Percentiles rank a stretch among this genome's conserved stretches.
Conservation (phyloP, 1,140 invertebrate genomes). For the Lamellibrachia luymesi region DNA sequence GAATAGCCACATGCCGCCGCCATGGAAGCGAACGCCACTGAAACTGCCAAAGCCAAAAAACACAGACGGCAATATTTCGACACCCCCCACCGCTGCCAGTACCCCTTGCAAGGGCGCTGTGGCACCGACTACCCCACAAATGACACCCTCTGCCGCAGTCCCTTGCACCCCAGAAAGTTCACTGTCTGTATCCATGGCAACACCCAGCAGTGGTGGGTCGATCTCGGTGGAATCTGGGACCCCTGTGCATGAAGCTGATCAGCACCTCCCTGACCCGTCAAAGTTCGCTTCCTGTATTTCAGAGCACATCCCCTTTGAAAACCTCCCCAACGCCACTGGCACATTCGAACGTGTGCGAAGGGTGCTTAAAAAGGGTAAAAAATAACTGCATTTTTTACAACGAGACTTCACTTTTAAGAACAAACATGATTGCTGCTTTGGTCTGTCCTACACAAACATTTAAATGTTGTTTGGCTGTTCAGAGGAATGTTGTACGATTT, state of each 20-base stretch:
- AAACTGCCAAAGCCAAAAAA: conserved; percentile 10
- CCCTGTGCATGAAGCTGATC: background rate
- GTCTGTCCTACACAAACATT: background rate
- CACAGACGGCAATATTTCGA: background rate
- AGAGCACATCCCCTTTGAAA: conserved; percentile 17
- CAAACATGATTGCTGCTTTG: background rate
- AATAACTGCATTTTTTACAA: background rate
- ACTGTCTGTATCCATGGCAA: background rate
- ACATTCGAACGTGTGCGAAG: background rate
- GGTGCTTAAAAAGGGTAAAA: conserved; percentile 7
- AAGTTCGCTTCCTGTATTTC: background rate
- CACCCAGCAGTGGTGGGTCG: conserved; percentile 12
- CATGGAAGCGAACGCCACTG: background rate
- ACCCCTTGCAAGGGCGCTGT: background rate
- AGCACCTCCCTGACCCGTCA: background rate
- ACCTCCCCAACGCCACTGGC: conserved; percentile 14
- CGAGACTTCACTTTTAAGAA: background rate
- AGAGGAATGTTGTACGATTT: too few relatives aligned
- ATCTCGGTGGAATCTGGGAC: background rate
- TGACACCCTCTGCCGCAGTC: background rate
- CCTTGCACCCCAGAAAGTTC: background rate
- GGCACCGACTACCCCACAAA: background rate
- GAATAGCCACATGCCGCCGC: background rate
- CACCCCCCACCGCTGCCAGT: background rate
- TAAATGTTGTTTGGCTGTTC: background rate